phyloP scores from a whole-genome alignment of 2,797 vertebrate species.

The Amniataba percoides region DNA sequence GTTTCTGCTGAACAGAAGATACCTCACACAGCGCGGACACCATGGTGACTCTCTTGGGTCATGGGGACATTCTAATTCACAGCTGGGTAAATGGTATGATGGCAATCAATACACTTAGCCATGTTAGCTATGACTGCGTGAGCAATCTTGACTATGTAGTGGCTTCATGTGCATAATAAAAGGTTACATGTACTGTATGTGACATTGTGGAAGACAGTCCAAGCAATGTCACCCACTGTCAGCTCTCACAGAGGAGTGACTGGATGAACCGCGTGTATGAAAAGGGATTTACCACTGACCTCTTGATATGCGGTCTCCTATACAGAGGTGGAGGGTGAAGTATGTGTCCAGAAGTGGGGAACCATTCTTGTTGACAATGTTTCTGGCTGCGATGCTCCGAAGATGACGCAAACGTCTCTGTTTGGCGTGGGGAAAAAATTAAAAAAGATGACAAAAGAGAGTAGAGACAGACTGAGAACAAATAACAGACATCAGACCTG shows the following conservation, averaged over 20 bases:
- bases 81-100: neutral
- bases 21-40: neutral
- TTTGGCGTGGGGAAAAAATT: conserved; percentile 9
- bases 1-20: neutral
- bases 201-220: neutral
- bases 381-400: conserved; percentile 95
- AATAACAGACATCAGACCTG: conserved; percentile 28
- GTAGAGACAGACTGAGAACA: neutral
- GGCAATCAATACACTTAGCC: neutral
- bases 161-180: neutral
- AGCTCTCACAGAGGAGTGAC: neutral
- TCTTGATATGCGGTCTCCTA: conserved; percentile 88
- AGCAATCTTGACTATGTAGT: neutral
- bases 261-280: neutral
- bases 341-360: conserved; percentile 95
- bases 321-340: conserved; percentile 96
- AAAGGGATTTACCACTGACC: conserved; percentile 81
- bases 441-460: neutral
- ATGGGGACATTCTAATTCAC: neutral
- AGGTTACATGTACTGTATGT: neutral
- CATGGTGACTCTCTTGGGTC: neutral
- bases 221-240: neutral
- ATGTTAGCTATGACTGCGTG: neutral
- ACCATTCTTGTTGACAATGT: conserved; percentile 95
- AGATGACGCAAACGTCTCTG: conserved; percentile 97